Percentiles rank a stretch among this genome's conserved stretches.
Evolutionary conservation across 2,113 vertebrate species (phyloP).

Genomic region (Cacatua alba): DNA sequence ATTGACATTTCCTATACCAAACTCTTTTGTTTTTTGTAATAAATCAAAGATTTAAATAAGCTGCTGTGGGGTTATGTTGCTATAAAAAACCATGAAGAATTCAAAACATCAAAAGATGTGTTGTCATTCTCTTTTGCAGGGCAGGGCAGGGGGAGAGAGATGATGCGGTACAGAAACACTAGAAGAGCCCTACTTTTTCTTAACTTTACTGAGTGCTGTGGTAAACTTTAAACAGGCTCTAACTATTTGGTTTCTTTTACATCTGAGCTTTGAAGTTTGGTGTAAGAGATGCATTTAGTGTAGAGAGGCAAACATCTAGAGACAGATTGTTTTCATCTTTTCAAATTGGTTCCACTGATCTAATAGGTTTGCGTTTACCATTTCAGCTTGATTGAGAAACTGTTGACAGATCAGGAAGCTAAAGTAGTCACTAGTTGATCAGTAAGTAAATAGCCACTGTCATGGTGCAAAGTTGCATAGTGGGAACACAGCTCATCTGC

Average conservation of each 20-base stretch:
- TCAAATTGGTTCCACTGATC: background rate
- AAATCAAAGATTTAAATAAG: no score
- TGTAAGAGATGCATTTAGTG: background rate
- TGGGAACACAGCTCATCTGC: background rate
- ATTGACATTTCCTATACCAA: background rate
- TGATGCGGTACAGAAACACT: background rate
- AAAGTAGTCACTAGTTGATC: background rate
- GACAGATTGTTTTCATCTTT: background rate
- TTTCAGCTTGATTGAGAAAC: background rate
- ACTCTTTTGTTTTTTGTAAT: no score
- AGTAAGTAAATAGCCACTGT: background rate
- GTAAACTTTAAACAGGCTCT: background rate
- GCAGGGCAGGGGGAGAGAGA: background rate
- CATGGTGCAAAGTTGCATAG: rapidly evolving
- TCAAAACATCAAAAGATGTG: background rate
- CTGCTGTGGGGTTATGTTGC: background rate
- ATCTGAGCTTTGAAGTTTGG: background rate
- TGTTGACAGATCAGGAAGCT: background rate
- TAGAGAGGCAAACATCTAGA: background rate
- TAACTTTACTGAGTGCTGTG: background rate
- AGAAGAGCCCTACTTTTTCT: slow-evolving; percentile 12
- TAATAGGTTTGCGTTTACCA: background rate
- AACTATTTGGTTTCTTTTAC: background rate
- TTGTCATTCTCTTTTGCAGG: background rate
- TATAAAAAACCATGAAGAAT: background rate